These are phyloP conservation scores for Thaumatotibia leucotreta DNA, from an alignment of 1,140 invertebrate genomes.

Conservation along the genomic window DNA sequence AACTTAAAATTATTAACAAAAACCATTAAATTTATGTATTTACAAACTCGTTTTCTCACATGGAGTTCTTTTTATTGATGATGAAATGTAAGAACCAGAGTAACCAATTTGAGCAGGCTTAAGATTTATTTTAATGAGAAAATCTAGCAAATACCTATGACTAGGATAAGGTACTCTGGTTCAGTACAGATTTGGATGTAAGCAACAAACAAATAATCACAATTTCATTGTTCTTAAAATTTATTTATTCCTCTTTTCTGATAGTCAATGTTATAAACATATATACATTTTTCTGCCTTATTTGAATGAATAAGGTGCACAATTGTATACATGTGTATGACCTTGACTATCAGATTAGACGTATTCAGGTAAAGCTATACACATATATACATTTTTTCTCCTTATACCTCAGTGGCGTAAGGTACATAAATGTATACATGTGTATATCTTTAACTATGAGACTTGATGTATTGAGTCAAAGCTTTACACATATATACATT, in stretches of 20 bases:
- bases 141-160: neutral
- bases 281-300: neutral
- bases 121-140: no score
- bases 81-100: neutral
- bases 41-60: neutral
- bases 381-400: neutral
- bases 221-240: neutral
- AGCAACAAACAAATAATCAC: neutral
- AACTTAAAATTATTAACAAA: neutral
- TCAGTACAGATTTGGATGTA: neutral
- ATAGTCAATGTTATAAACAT: neutral
- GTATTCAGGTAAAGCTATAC: neutral
- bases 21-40: neutral
- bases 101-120: neutral
- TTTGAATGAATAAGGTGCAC: neutral
- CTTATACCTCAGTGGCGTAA: neutral
- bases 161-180: neutral
- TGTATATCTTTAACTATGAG: neutral
- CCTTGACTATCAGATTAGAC: neutral
- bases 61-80: neutral
- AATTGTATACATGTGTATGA: no score
- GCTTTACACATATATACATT: neutral
- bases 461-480: neutral
- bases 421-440: neutral
- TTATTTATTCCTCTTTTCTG: neutral